Base-by-base conservation (phyloP, 2,888 invertebrate genomes). In the Nymphalis polychloros region DNA sequence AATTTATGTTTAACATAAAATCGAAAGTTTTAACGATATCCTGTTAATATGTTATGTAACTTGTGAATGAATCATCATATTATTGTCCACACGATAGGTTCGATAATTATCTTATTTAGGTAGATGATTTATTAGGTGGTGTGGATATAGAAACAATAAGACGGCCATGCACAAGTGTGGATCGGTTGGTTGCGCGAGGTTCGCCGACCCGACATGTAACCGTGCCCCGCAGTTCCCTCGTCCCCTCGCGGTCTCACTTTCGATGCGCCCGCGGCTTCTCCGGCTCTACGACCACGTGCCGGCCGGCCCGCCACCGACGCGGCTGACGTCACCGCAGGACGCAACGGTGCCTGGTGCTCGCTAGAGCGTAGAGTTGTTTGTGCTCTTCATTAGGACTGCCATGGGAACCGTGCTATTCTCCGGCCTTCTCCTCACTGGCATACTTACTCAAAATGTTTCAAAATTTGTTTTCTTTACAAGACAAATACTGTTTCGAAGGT, bases 241-340 rank as follows among this genome's bases (percentile, higher is more conserved):
- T 78, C 77, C 79, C 77, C 77, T 79, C 85, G 84, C 85, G 83
- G 89, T 88, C 88, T 91, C 92, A 91, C 91, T 90, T 89, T 90
- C 90, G 85, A 85, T 90, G 89, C 86, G 89, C 83, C 85, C 84
- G 88, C 89, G 88, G 86, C 87, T 85, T 85, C 85, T 78, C 77
- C 77, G 81, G 83, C 83, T 84, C 88, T 88, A 89, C 88, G 89
- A 84, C 88, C 88, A 90, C 89, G 89, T 90, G 90, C 89, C 88
- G 83, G 82, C 81, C 85, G 83, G 82, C 81, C 85, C 84, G 60
- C 60, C 60, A 53, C 84, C 80, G 82, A 78, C 81, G 83, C 79
- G 79, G 82, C 76, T 91, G 89, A 90, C 90, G 90, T 90, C 91
- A 91, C 78, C 81, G 71, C 84, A 82, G 85, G 82, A 84, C 82